These are phyloP conservation scores for Gallinago jamesoni DNA, from an alignment of 2,113 vertebrate species.

Conservation along the genomic window DNA sequence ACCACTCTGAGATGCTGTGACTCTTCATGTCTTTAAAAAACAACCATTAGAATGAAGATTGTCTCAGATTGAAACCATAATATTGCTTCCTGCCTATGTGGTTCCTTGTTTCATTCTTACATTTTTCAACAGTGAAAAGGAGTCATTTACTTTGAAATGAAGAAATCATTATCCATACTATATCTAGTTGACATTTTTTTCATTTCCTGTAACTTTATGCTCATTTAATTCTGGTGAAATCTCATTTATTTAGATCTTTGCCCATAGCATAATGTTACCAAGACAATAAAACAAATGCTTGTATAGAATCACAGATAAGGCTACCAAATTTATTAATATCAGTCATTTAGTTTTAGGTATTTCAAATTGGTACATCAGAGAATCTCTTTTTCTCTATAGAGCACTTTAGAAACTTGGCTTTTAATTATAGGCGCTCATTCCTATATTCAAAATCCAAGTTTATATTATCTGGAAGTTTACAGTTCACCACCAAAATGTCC, in stretches of 20 bases:
- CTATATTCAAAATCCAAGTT: neutral
- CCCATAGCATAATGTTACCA: neutral
- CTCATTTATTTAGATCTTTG: neutral
- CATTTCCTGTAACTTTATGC: neutral
- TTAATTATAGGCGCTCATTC: neutral
- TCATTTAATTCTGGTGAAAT: neutral
- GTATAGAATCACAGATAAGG: neutral
- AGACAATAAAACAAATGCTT: neutral
- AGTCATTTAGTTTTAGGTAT: neutral
- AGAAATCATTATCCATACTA: neutral
- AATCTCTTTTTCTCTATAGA: neutral
- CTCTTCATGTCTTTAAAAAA: neutral
- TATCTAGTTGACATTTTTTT: neutral
- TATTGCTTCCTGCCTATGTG: neutral
- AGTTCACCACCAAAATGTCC: neutral
- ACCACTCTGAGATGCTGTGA: neutral
- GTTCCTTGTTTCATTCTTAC: neutral
- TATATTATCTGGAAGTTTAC: neutral
- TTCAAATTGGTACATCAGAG: neutral
- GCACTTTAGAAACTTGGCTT: neutral
- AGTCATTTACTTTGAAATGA: neutral
- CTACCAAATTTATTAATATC: neutral
- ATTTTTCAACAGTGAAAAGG: neutral
- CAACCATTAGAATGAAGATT: neutral
- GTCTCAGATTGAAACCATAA: neutral